Percentiles rank a stretch among this genome's conserved stretches.
These are phyloP conservation scores for Heliconius hortense DNA, from an alignment of 2,888 invertebrate species.

Conservation along the genomic window DNA sequence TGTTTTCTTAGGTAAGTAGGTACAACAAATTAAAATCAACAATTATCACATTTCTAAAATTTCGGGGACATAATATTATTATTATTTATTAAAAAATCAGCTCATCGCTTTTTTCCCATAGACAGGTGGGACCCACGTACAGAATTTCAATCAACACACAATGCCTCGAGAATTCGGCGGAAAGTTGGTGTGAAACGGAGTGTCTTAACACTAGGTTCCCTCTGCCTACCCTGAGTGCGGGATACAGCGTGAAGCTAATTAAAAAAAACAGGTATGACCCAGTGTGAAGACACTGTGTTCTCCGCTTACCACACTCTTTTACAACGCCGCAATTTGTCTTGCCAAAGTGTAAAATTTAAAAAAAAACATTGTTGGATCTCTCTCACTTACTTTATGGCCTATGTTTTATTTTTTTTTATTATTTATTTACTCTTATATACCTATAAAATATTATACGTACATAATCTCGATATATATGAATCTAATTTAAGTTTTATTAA, in stretches of 20 bases:
- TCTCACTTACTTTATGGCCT: background rate
- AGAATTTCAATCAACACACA: no score
- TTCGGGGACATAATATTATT: no score
- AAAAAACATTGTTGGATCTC: background rate
- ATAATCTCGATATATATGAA: constrained; percentile 8
- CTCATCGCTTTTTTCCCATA: no score
- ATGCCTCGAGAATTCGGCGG: no score
- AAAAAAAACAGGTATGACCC: background rate
- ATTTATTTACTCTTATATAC: background rate
- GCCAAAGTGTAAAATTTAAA: background rate
- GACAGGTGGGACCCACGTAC: no score
- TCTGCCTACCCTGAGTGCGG: no score
- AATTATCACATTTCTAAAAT: no score
- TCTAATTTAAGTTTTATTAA: constrained; percentile 59
- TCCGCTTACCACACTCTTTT: background rate
- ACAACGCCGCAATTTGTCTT: background rate
- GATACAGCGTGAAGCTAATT: no score
- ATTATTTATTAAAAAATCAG: no score
- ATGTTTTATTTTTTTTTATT: background rate
- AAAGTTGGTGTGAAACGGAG: no score
- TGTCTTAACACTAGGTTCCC: no score
- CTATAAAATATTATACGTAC: background rate
- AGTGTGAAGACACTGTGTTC: background rate
- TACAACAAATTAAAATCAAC: no score
- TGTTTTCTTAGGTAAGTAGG: background rate